Evolutionary conservation across 1,140 invertebrate genomes (phyloP).

Genomic region (Rhyacophila brunnea): DNA sequence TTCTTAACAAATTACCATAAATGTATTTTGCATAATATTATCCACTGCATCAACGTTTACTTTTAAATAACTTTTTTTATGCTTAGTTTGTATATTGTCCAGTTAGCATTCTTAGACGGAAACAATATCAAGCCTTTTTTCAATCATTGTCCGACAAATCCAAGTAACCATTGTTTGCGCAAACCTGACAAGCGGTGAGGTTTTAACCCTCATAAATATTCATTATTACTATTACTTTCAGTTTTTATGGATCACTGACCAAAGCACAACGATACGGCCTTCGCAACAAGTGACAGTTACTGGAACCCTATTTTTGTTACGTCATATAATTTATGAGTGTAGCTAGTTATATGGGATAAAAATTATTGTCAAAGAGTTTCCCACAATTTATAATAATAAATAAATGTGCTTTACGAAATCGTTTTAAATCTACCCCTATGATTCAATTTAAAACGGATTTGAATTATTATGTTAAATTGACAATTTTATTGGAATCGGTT

Average conservation of each 20-base stretch:
- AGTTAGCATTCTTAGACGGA: background rate
- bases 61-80: too few species aligned
- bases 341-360: constrained; percentile 1
- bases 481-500: too few species aligned
- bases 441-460: too few species aligned
- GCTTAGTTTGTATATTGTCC: background rate
- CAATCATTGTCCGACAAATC: constrained; percentile 30
- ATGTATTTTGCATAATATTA: too few species aligned
- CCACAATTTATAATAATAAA: background rate
- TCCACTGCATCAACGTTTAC: too few species aligned
- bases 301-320: constrained; percentile 2
- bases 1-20: too few species aligned
- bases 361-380: background rate
- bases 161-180: constrained; percentile 25
- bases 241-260: constrained; percentile 33
- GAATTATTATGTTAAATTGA: too few species aligned
- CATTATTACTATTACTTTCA: constrained; percentile 32
- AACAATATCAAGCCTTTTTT: constrained; percentile 10
- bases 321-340: constrained; percentile 17
- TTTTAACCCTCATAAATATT: constrained; percentile 32
- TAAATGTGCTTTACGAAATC: background rate
- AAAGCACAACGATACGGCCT: constrained; percentile 10
- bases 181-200: constrained; percentile 11
- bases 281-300: constrained; percentile 21
- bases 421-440: too few species aligned